Base-by-base conservation (phyloP, 2,888 invertebrate genomes). In the Lypha dubia region DNA sequence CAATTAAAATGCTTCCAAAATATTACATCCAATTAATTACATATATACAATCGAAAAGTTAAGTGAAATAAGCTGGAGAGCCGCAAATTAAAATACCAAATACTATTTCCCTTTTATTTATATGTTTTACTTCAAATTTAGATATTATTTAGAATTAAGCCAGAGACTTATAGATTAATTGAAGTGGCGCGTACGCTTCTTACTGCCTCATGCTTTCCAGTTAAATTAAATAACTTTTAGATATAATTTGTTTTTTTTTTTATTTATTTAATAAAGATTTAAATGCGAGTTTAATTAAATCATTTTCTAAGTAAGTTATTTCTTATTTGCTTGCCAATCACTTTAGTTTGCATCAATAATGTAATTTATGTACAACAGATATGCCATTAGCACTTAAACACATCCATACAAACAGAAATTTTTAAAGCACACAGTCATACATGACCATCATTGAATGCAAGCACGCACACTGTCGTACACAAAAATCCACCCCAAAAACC, bases 351-450 rank as follows among this genome's bases (percentile, higher is more conserved):
- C 28, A n/a, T 56, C 32, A n/a, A n/a, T 56, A 28, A 28, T 56
- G 13, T 62, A 49, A n/a, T 58, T 71, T 20, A 1, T 13, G 1
- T 3, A 49, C 3, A 49, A 5, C 1, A 60, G 1, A 9, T 46
- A 15, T 15, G 56, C 15, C 46, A 24, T 38, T 38, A n/a, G 17
- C 24, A 58, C 58, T 46, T 58, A 24, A 35, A 22, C 70, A 60
- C 77, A 41, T 32, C 38, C 49, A 70, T 13, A 20, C 20, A 49
- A 7, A 20, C 13, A n/a, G n/a, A n/a, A n/a, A n/a, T n/a, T n/a
- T 46, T 24, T 22, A 46, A 15, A 38, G 3, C 56, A 44, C 35
- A 68, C 35, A 68, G 20, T 60, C 32, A n/a, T 41, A 79, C 20
- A 15, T 24, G n/a, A 8, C 5, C 8, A n/a, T 1, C 13, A 2